phyloP scores from a whole-genome alignment of 2,113 vertebrate genomes.

The Phrynosoma platyrhinos region DNA sequence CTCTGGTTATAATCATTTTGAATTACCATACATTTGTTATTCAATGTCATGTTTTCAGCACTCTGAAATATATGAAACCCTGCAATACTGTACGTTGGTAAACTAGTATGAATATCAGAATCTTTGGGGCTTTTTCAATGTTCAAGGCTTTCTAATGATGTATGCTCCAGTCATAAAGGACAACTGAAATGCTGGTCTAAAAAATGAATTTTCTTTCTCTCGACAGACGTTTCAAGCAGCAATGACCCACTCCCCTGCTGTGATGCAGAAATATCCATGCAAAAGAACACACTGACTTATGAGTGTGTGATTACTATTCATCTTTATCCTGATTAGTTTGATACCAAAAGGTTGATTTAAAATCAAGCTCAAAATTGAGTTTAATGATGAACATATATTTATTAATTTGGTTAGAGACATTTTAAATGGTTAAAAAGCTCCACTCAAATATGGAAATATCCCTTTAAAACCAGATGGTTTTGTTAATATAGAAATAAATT shows the following conservation, averaged over 20 bases:
- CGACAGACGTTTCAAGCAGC: conserved; percentile 76
- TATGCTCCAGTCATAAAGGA: conserved; percentile 79
- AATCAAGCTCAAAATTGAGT: conserved; percentile 63
- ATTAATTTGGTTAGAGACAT: conserved; percentile 40
- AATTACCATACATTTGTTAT: conserved; percentile 44
- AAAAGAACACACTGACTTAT: conserved; percentile 79
- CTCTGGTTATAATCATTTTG: neutral
- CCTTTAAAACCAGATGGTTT: fast-evolving
- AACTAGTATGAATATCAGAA: conserved; percentile 74
- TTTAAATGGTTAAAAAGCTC: conserved; percentile 48
- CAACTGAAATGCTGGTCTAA: conserved; percentile 79
- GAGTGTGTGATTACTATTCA: conserved; percentile 74
- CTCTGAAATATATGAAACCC: neutral
- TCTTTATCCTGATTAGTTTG: conserved; percentile 67
- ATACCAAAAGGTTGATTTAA: conserved; percentile 44
- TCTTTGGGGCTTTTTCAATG: conserved; percentile 73
- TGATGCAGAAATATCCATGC: conserved; percentile 83
- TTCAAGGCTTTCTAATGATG: conserved; percentile 76
- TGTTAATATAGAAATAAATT: neutral
- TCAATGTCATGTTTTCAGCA: conserved; percentile 14
- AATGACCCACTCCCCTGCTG: conserved; percentile 77
- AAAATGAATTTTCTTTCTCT: conserved; percentile 81
- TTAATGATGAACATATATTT: conserved; percentile 2
- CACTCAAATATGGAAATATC: neutral
- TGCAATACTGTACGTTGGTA: conserved; percentile 67